Evolutionary conservation across 2,113 vertebrate species (phyloP).

Genomic region (Solea senegalensis): DNA sequence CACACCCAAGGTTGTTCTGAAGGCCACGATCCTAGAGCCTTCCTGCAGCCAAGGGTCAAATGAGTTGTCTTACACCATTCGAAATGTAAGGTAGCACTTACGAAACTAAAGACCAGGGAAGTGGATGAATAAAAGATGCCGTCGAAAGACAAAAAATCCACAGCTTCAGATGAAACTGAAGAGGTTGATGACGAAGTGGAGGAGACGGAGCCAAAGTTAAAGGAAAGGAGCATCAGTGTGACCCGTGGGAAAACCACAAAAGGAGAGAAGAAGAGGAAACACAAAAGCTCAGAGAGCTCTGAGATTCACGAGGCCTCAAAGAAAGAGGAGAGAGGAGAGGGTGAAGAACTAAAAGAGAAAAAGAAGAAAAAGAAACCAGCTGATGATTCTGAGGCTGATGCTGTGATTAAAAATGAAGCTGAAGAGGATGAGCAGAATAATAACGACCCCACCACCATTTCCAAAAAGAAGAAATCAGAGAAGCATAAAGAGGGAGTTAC

Average conservation of each 20-base stretch:
- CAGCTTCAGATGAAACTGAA: constrained; percentile 76
- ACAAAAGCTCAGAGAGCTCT: constrained; percentile 37
- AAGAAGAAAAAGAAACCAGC: constrained; percentile 58
- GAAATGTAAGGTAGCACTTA: constrained; percentile 74
- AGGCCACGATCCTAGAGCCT: constrained; percentile 42
- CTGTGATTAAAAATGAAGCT: constrained; percentile 62
- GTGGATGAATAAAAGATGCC: constrained; percentile 91
- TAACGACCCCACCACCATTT: constrained; percentile 73
- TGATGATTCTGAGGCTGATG: constrained; percentile 44
- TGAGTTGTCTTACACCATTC: constrained; percentile 79
- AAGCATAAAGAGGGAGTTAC: constrained; percentile 73
- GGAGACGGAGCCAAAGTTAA: constrained; percentile 67
- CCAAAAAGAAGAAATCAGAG: constrained; percentile 75
- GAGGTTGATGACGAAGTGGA: constrained; percentile 78
- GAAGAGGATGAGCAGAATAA: constrained; percentile 78
- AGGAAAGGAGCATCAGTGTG: constrained; percentile 49
- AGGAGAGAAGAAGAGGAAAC: constrained; percentile 64
- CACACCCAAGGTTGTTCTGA: constrained; percentile 20
- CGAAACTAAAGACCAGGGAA: constrained; percentile 75
- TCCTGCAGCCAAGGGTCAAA: constrained; percentile 71
- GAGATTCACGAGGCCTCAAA: constrained; percentile 34
- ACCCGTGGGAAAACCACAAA: constrained; percentile 46
- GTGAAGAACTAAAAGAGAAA: constrained; percentile 55
- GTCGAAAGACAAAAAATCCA: constrained; percentile 85
- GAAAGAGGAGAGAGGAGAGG: constrained; percentile 51